Percentiles rank a stretch among this genome's conserved stretches.
phyloP scores from a whole-genome alignment of 2,797 vertebrate species.

The Peromyscus melanophrys region DNA sequence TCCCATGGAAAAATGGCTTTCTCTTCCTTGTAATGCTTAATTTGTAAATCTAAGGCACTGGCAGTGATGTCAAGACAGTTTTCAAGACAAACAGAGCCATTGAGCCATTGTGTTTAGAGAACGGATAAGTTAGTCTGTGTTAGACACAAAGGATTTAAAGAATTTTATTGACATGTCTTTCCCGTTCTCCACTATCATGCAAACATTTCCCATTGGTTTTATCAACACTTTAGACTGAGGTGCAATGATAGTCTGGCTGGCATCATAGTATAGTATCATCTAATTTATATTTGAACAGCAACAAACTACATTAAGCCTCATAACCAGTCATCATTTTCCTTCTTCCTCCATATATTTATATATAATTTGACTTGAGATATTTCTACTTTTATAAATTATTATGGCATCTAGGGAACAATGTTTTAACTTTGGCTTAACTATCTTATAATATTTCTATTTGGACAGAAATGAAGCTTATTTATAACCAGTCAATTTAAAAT shows the following conservation, averaged over 20 bases:
- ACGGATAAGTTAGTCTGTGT: background rate
- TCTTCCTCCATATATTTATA: background rate
- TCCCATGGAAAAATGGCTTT: conserved; percentile 31
- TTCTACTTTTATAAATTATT: conserved; percentile 12
- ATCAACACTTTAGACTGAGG: background rate
- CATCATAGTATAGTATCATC: background rate
- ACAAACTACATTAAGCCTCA: background rate
- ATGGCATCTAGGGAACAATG: conserved; percentile 8
- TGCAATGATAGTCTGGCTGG: background rate
- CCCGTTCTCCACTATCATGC: background rate
- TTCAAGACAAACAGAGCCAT: background rate
- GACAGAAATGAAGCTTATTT: conserved; percentile 4
- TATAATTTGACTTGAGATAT: background rate
- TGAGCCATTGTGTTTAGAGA: background rate
- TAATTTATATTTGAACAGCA: conserved; percentile 14
- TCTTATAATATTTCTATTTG: background rate
- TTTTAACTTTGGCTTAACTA: conserved; percentile 45
- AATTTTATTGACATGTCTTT: background rate
- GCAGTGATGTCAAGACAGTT: conserved; percentile 13
- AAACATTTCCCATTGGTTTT: background rate
- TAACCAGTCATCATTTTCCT: background rate
- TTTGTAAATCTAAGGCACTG: conserved; percentile 15
- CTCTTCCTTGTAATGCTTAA: background rate
- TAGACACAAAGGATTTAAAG: background rate
- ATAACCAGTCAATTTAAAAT: conserved; percentile 16